Percentiles rank a stretch among this genome's conserved stretches.
phyloP scores from a whole-genome alignment of 1,140 invertebrate species.

The Marisa cornuarietis region DNA sequence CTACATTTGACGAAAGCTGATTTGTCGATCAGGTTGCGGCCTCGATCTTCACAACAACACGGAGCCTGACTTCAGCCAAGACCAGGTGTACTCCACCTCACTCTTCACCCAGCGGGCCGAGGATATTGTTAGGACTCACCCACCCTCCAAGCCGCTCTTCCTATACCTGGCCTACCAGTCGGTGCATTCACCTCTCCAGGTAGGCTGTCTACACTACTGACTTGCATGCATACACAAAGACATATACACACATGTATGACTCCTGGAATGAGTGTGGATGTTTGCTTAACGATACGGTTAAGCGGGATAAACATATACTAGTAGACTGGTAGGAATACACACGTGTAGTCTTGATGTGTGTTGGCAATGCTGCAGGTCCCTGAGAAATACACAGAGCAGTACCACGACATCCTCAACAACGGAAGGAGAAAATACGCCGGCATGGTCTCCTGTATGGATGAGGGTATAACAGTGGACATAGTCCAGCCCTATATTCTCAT shows the following conservation, averaged over 20 bases:
- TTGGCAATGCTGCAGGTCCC: slow-evolving; percentile 7
- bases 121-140: slow-evolving; percentile 44
- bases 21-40: slow-evolving; percentile 36
- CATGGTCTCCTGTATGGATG: slow-evolving; percentile 57
- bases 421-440: slow-evolving; percentile 27
- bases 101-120: slow-evolving; percentile 45
- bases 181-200: slow-evolving; percentile 57
- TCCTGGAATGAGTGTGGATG: no score
- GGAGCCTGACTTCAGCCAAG: slow-evolving; percentile 26
- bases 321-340: no score
- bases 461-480: slow-evolving; percentile 17
- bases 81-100: slow-evolving; percentile 45
- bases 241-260: no score
- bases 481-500: slow-evolving; percentile 30
- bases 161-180: slow-evolving; percentile 60
- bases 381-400: slow-evolving; percentile 54
- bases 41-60: slow-evolving; percentile 41
- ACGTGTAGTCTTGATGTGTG: no score
- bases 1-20: not conserved
- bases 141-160: slow-evolving; percentile 53
- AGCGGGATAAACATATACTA: no score
- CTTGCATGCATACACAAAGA: no score
- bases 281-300: no score
- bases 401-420: slow-evolving; percentile 57
- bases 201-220: slow-evolving; percentile 22